Conservation (phyloP, 2,888 invertebrate species). For the Oscheius onirici region DNA sequence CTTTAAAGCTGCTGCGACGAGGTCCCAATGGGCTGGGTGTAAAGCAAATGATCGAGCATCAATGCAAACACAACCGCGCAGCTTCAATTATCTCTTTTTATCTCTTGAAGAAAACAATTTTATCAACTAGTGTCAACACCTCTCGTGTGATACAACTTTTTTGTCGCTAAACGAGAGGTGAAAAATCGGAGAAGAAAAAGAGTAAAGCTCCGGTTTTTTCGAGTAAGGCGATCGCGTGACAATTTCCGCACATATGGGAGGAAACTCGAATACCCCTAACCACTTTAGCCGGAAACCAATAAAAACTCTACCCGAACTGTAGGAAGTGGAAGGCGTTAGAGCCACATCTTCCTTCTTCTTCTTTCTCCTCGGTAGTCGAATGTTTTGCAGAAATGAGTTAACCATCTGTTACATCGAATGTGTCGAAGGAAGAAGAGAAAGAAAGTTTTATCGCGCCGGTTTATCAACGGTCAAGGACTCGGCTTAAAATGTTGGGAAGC, state of each 20-base stretch:
- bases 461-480: constrained; percentile 21
- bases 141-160: no score
- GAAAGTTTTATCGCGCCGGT: constrained; percentile 1
- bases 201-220: no score
- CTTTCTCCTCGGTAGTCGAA: constrained; percentile 18
- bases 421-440: constrained; percentile 9
- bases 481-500: background rate
- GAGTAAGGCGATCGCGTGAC: no score
- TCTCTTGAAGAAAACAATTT: background rate
- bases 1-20: constrained; percentile 22
- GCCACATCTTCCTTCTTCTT: constrained; percentile 7
- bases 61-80: constrained; percentile 24
- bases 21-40: constrained; percentile 32
- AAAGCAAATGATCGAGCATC: constrained; percentile 33
- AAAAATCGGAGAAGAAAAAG: no score
- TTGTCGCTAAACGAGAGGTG: no score
- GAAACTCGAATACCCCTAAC: no score
- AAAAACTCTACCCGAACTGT: background rate
- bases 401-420: constrained; percentile 14
- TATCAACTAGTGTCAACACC: background rate
- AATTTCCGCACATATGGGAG: no score
- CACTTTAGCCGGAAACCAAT: background rate
- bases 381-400: constrained; percentile 19
- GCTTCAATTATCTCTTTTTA: background rate
- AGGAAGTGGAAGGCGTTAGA: background rate